Conservation (phyloP, 2,888 invertebrate species). For the Micropterix aruncella region DNA sequence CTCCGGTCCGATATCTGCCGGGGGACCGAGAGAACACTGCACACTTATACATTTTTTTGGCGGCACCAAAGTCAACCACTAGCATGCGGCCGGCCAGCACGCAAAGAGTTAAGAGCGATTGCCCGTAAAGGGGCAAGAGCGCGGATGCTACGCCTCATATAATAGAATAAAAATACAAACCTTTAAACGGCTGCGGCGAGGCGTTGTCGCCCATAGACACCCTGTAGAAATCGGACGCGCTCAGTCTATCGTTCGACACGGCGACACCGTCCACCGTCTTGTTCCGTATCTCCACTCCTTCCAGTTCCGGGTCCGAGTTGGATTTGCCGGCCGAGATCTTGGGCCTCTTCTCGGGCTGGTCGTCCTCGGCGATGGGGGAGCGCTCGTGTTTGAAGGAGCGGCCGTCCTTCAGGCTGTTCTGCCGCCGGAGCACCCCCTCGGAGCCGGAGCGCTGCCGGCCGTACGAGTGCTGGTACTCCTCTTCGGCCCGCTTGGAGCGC, state of each 20-base stretch:
- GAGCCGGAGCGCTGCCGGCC: neutral
- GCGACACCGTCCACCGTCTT: neutral
- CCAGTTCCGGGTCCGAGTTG: constrained; percentile 3
- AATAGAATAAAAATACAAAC: no score
- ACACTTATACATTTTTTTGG: no score
- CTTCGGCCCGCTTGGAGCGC: constrained; percentile 8
- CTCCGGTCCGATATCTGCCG: no score
- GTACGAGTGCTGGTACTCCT: constrained; percentile 9
- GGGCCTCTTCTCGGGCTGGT: constrained; percentile 22
- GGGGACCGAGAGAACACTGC: no score
- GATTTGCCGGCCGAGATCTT: constrained; percentile 9
- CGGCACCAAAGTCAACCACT: no score
- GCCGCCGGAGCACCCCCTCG: neutral
- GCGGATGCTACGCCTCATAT: no score
- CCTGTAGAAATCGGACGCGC: constrained; percentile 35
- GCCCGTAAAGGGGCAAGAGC: no score
- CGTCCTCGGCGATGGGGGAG: constrained; percentile 15
- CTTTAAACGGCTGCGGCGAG: constrained; percentile 38
- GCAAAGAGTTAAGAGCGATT: no score
- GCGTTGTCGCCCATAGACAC: constrained; percentile 33
- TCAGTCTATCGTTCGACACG: constrained; percentile 18
- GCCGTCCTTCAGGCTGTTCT: constrained; percentile 1
- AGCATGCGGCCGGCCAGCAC: no score
- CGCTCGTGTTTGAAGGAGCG: constrained; percentile 9
- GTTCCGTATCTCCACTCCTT: neutral